These are phyloP conservation scores for Mesorhabditis spiculigera DNA, from an alignment of 2,888 invertebrate genomes.

Conservation along the genomic window DNA sequence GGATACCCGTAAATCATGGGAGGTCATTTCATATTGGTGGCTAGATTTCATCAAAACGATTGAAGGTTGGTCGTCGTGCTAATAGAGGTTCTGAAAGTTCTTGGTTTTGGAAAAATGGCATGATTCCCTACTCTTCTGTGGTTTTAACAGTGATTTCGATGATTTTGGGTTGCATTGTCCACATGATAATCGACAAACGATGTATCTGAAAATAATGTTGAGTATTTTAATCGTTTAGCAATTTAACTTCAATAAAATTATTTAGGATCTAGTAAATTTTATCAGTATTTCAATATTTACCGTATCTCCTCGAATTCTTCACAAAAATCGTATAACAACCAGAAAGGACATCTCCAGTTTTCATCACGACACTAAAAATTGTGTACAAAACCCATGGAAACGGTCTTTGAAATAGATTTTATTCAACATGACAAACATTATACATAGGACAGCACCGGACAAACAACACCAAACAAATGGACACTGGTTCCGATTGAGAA, in stretches of 20 bases:
- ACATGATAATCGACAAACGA: slow-evolving; percentile 2
- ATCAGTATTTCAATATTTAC: slow-evolving; percentile 11
- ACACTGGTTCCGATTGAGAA: slow-evolving; percentile 7
- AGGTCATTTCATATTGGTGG: no score
- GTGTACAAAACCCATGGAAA: not conserved
- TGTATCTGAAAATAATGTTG: not conserved
- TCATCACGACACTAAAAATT: slow-evolving; percentile 41
- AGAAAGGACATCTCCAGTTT: slow-evolving; percentile 55
- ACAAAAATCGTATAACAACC: slow-evolving; percentile 52
- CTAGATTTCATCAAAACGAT: no score
- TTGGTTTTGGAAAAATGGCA: no score
- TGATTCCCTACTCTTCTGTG: not conserved
- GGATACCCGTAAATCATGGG: no score
- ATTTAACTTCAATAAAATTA: no score
- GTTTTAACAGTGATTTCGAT: not conserved
- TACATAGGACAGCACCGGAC: not conserved
- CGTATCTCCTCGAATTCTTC: slow-evolving; percentile 39
- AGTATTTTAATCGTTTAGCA: no score
- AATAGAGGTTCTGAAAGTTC: no score
- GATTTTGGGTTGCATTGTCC: not conserved
- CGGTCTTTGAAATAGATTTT: not conserved
- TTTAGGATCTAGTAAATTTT: not conserved
- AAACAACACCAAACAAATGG: slow-evolving; percentile 7
- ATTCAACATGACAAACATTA: not conserved
- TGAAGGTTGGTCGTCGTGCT: no score